These are phyloP conservation scores for Phyllostomus discolor DNA, from an alignment of 2,113 vertebrate genomes.

Conservation along the genomic window DNA sequence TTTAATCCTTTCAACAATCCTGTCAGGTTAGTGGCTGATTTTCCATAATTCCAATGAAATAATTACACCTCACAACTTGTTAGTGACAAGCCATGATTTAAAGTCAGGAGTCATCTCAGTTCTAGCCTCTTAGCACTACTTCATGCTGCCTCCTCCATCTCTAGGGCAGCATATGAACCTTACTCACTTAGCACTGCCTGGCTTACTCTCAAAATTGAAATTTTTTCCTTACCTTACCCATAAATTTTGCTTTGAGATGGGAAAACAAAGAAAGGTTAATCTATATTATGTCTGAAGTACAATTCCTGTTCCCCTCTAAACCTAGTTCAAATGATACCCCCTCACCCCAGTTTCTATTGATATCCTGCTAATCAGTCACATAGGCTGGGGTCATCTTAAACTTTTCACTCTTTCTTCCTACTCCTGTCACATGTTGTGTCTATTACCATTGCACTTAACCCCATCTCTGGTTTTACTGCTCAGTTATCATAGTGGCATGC, in stretches of 20 bases:
- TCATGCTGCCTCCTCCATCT: not conserved
- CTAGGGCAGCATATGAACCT: not conserved
- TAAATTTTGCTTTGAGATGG: conserved; percentile 12
- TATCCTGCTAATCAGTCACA: not conserved
- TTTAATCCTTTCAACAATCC: not conserved
- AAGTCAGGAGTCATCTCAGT: not conserved
- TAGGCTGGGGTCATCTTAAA: not conserved
- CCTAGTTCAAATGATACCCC: not conserved
- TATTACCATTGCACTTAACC: not conserved
- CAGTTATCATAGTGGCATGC: not conserved
- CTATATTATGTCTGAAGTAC: not conserved
- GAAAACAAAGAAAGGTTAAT: not conserved
- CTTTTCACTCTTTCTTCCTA: not conserved
- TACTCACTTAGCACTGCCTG: not conserved
- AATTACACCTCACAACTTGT: not conserved
- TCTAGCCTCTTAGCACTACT: not conserved
- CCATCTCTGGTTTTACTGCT: not conserved
- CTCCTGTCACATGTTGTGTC: not conserved
- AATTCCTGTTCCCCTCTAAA: not conserved
- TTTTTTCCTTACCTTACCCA: not conserved
- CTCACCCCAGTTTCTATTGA: not conserved
- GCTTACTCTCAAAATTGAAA: not conserved
- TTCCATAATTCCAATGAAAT: not conserved
- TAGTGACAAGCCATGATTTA: not conserved
- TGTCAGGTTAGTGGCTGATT: not conserved